These are phyloP conservation scores for Escarpia spicata DNA, from an alignment of 2,888 invertebrate species.

Conservation along the genomic window DNA sequence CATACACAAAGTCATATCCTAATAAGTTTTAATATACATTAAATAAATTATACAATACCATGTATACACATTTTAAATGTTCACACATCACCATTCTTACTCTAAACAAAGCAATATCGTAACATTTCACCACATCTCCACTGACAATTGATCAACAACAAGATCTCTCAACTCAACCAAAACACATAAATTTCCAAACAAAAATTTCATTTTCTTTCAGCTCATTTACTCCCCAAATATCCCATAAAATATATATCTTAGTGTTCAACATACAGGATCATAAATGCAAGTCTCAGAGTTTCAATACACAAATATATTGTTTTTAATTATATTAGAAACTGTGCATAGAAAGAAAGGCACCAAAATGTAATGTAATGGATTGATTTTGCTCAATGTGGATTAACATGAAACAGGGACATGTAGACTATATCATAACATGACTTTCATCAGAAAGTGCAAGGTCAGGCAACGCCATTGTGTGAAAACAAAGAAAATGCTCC, in stretches of 20 bases:
- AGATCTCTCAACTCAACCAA: neutral
- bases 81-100: constrained; percentile 8
- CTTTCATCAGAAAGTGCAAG: too few species aligned
- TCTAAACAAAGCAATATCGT: neutral
- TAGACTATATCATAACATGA: too few species aligned
- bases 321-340: neutral
- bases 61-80: neutral
- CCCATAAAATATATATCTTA: neutral
- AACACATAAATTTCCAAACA: neutral
- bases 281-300: neutral
- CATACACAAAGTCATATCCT: neutral
- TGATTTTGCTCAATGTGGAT: too few species aligned
- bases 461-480: too few species aligned
- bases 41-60: neutral
- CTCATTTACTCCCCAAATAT: neutral
- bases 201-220: neutral
- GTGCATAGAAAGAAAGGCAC: too few species aligned
- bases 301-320: neutral
- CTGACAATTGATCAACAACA: neutral
- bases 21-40: neutral
- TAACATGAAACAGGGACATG: too few species aligned
- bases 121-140: neutral
- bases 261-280: neutral
- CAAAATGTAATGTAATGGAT: too few species aligned
- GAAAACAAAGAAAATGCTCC: too few species aligned